These are phyloP conservation scores for Galendromus occidentalis DNA, from an alignment of 1,140 invertebrate genomes.

Conservation along the genomic window DNA sequence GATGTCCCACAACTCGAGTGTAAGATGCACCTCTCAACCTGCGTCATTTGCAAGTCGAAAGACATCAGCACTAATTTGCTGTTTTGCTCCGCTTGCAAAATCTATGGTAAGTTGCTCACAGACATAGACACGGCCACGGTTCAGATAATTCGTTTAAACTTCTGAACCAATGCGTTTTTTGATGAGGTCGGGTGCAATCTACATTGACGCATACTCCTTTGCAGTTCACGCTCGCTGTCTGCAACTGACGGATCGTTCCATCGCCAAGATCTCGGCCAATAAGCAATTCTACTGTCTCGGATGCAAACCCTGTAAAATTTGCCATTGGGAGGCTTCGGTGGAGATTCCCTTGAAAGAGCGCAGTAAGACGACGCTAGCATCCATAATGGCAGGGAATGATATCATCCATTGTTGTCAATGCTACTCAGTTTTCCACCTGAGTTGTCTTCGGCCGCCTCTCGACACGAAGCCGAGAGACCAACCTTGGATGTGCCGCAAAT, in stretches of 20 bases:
- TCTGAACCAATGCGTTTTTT: too few species aligned
- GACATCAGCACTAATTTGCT: constrained; percentile 3
- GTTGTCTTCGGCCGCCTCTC: background rate
- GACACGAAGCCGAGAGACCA: background rate
- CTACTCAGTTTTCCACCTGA: constrained; percentile 1
- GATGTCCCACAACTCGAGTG: background rate
- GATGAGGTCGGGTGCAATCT: too few species aligned
- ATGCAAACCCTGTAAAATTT: background rate
- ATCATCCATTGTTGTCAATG: constrained; percentile 9
- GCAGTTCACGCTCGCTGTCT: constrained; percentile 1
- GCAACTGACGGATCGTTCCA: background rate
- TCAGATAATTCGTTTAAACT: too few species aligned
- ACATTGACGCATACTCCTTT: too few species aligned
- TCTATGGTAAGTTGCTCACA: background rate
- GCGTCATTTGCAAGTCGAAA: constrained; percentile 8
- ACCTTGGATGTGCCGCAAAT: constrained; percentile 4
- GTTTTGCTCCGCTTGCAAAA: background rate
- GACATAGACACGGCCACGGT: background rate
- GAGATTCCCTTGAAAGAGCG: background rate
- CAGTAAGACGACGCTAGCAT: background rate
- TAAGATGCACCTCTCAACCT: background rate
- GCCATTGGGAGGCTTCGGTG: background rate
- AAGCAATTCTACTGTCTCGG: constrained; percentile 8
- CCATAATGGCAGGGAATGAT: background rate
- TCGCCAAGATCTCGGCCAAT: constrained; percentile 1